phyloP scores from a whole-genome alignment of 2,888 invertebrate genomes.

The Epinotia brunnichana region DNA sequence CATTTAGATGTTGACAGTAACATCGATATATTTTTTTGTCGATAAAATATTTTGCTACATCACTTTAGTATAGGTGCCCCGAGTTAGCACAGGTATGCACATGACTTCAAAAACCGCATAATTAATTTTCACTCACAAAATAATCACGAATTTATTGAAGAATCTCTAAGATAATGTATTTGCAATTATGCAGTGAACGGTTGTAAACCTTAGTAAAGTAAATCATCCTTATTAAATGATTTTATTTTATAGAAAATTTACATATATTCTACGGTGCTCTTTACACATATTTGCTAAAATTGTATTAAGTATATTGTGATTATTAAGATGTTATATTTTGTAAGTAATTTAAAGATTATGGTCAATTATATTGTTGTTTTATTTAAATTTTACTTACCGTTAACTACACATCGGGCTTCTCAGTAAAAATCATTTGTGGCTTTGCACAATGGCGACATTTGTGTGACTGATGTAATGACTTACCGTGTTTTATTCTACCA shows the following conservation, averaged over 20 bases:
- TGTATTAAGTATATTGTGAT: conserved; percentile 25
- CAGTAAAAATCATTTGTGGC: no score
- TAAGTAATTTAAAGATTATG: conserved; percentile 21
- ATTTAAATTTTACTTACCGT: background rate
- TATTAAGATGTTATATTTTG: conserved; percentile 1
- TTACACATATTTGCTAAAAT: conserved; percentile 20
- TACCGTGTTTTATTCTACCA: no score
- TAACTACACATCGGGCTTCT: background rate
- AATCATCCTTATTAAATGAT: background rate
- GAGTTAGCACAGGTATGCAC: no score
- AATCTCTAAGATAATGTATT: conserved; percentile 20
- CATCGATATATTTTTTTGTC: no score
- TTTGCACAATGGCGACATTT: no score
- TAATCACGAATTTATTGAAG: conserved; percentile 30
- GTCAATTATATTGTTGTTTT: conserved; percentile 11
- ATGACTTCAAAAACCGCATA: background rate
- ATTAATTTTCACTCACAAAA: background rate
- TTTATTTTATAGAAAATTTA: background rate
- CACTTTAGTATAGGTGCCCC: no score
- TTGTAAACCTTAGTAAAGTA: conserved; percentile 1
- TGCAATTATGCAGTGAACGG: background rate
- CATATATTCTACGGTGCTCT: conserved; percentile 18
- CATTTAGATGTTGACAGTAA: no score
- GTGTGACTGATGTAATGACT: no score
- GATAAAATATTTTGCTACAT: no score